A percentile compares a stretch with the other conserved stretches of the same genome.
Evolutionary conservation across 2,888 invertebrate genomes (phyloP).

Genomic region (Charanyca ferruginea): DNA sequence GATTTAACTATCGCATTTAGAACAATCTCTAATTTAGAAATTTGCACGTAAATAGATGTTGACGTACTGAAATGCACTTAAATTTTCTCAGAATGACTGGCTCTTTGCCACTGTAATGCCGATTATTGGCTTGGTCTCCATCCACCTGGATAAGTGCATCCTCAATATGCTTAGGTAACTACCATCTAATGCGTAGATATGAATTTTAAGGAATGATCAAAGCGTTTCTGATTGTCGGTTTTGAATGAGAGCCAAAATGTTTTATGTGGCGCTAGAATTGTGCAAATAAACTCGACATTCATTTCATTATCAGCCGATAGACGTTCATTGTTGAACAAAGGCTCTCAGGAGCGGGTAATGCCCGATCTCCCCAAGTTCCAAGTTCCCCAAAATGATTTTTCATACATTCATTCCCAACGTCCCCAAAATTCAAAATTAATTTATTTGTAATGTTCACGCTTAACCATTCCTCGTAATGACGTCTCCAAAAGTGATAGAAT

Average conservation of each 20-base stretch:
- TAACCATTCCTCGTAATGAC: too few relatives aligned
- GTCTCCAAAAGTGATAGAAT: too few relatives aligned
- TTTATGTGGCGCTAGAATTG: slow-evolving; percentile 23
- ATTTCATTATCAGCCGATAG: too few relatives aligned
- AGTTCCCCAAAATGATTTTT: too few relatives aligned
- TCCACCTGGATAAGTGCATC: slow-evolving; percentile 14
- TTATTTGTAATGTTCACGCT: too few relatives aligned
- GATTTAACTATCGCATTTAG: slow-evolving; percentile 2
- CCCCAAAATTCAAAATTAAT: too few relatives aligned
- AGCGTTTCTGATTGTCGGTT: slow-evolving; percentile 3
- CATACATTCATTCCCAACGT: too few relatives aligned
- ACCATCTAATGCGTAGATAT: background rate
- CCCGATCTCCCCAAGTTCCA: too few relatives aligned
- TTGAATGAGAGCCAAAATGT: slow-evolving; percentile 34
- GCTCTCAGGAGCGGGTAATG: too few relatives aligned
- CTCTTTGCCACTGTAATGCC: slow-evolving; percentile 26
- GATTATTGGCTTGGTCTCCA: slow-evolving; percentile 10
- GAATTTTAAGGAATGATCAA: slow-evolving; percentile 9
- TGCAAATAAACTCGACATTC: slow-evolving; percentile 40
- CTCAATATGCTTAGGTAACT: slow-evolving; percentile 1
- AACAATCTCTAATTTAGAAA: slow-evolving; percentile 7
- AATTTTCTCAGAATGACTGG: slow-evolving; percentile 40
- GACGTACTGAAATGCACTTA: slow-evolving; percentile 33
- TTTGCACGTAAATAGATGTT: background rate
- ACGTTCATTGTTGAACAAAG: too few relatives aligned